A percentile compares a stretch with the other conserved stretches of the same genome.
Conservation (phyloP, 2,113 vertebrate species). For the Vireo altiloquus region DNA sequence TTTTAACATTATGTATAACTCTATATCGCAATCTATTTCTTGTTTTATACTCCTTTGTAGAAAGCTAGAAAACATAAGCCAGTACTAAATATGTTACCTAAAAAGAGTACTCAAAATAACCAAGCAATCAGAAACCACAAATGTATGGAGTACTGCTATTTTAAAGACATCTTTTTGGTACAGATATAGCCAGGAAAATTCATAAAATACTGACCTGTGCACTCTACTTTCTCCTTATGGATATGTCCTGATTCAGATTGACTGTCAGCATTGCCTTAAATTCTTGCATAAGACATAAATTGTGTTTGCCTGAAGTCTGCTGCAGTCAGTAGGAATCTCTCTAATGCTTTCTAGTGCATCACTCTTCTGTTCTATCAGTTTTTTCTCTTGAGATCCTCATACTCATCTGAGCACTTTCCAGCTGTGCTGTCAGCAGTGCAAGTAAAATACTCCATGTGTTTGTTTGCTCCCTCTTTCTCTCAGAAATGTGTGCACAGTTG, state of each 20-base stretch:
- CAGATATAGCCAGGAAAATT: not conserved
- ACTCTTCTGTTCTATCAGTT: not conserved
- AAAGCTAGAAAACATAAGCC: not conserved
- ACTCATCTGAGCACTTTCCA: not conserved
- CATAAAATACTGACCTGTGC: not conserved
- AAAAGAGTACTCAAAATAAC: not conserved
- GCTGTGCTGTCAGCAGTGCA: not conserved
- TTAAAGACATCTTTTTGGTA: not conserved
- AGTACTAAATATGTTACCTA: not conserved
- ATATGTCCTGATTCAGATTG: not conserved
- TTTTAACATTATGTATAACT: not conserved
- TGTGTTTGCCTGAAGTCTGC: not conserved
- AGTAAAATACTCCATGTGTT: not conserved
- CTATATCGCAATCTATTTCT: not conserved
- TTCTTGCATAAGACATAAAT: not conserved
- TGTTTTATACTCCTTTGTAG: not conserved
- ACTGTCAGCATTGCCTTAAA: not conserved
- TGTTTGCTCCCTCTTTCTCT: not conserved
- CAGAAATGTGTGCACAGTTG: not conserved
- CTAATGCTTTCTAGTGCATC: not conserved
- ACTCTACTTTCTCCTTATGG: not conserved
- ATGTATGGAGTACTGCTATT: not conserved
- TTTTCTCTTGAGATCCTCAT: not conserved
- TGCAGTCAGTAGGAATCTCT: not conserved
- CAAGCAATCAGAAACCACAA: not conserved